Conservation (phyloP, 2,113 vertebrate genomes). For the Podiceps cristatus region DNA sequence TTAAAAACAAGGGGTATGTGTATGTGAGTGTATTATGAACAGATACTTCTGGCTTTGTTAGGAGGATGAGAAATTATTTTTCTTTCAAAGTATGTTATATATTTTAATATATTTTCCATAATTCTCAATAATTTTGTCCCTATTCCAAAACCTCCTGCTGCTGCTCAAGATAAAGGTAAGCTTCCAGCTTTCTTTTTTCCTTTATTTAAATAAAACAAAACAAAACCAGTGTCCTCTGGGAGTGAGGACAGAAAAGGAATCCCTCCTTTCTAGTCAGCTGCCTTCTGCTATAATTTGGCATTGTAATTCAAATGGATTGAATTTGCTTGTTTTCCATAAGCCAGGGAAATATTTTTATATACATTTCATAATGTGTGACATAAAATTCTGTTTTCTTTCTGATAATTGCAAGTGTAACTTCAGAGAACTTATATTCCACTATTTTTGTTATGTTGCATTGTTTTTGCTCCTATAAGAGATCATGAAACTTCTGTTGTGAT, state of each 20-base stretch:
- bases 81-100: background rate
- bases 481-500: background rate
- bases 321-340: background rate
- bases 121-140: background rate
- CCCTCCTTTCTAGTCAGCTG: background rate
- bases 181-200: background rate
- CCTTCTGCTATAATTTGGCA: background rate
- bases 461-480: background rate
- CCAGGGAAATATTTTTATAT: background rate
- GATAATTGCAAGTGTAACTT: background rate
- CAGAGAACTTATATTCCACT: background rate
- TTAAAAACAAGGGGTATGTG: background rate
- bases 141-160: background rate
- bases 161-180: conserved; percentile 26
- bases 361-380: background rate
- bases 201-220: conserved; percentile 10
- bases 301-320: background rate
- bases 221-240: background rate
- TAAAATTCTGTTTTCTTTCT: background rate
- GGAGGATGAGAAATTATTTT: background rate
- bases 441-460: background rate
- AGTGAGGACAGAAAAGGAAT: background rate
- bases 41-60: background rate
- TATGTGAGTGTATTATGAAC: background rate
- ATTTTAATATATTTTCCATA: background rate